Evolutionary conservation across 2,888 invertebrate genomes (phyloP), one percentile per base, ranked within the genome.

Genomic region (Philhelius pedissequus): DNA sequence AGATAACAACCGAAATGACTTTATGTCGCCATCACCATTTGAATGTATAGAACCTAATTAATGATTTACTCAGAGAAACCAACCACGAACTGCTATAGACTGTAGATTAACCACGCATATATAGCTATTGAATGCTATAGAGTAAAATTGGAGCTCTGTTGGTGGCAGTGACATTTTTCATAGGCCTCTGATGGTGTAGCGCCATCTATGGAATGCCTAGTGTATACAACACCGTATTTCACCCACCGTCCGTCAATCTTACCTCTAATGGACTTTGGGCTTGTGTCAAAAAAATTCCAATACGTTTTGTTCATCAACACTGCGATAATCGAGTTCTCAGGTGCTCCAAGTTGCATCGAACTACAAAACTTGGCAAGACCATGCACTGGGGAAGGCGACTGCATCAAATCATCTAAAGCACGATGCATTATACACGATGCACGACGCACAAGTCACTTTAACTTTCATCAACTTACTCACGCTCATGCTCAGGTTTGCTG

Each of bases 11-110:
- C 50, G 45, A 68, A 38, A 35, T 68, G 60, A 69, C 60, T 32
- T 32, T 32, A 27, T 20, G 60, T 45, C 62, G 43, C 45, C 30
- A 9, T 48, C 48, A 48, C 32, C 45, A 48, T 48, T 48, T 71
- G 75, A 74, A 84, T 84, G 69, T 70, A 74, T 60, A 84, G 40
- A 69, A 58, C 70, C 83, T 84, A 84, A 80, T 84, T 84, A 84
- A 54, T 50, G 70, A 5, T 58, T 40, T 22, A 38, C n/a, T n/a
- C 38, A 27, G 25, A 45, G 20, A 18, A 18, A 54, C 13, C 15
- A 52, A 15, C 25, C 1, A 22, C 27, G 38, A 30, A 22, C 35
- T 50, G 52, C 25, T 5, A 7, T 35, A 15, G 18, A 11, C 35
- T 4, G 27, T 13, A 45, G 66, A 78, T 60, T 3, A 4, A 22